Evolutionary conservation across 2,888 invertebrate species (phyloP), one percentile per base, ranked within the genome.

Genomic region (Vannuccia rotundouncinata): DNA sequence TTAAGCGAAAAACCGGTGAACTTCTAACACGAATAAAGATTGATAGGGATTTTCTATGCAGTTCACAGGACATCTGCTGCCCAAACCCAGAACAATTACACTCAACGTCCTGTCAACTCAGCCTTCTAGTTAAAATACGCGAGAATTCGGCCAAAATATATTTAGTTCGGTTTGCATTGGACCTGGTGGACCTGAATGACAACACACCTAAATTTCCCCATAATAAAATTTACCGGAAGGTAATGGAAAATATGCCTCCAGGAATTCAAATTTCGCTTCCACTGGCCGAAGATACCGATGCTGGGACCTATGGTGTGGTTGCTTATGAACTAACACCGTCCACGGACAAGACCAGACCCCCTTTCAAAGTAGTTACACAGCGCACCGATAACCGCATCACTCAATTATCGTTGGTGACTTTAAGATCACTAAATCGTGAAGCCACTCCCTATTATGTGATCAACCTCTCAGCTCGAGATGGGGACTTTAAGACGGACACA

Each of bases 121-220:
- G 17, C 5, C 28, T 75, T 30, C 13, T 22, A 2, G 75, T 75
- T 22, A 29, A 30, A n/a, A n/a, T 75, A 5, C 29, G 10, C n/a
- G 66, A 66, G 25, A 66, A 22, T 27, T 5, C 5, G 2, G 66
- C 13, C 10, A 66, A 66, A 22, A 5, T 66, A 5, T 66, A 66
- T 22, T n/a, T 75, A n/a, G 28, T 27, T 27, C 75, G 22, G 27
- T 29, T 75, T n/a, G 2, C 29, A 2, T 13, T 75, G 17, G 75
- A 30, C 2, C 2, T 75, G 2, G 29, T 29, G 1, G 75, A 75
- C 31, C 29, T 75, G 1, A 75, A 75, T n/a, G 75, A 75, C 29
- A 75, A 75, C 31, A 30, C 75, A 29, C 75, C 75, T n/a, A 75
- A 75, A 28, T 75, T 75, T 22, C 66, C 66, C 22, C 13, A 27